phyloP scores from a whole-genome alignment of 1,140 invertebrate genomes.

The Aphaenogaster floridana region DNA sequence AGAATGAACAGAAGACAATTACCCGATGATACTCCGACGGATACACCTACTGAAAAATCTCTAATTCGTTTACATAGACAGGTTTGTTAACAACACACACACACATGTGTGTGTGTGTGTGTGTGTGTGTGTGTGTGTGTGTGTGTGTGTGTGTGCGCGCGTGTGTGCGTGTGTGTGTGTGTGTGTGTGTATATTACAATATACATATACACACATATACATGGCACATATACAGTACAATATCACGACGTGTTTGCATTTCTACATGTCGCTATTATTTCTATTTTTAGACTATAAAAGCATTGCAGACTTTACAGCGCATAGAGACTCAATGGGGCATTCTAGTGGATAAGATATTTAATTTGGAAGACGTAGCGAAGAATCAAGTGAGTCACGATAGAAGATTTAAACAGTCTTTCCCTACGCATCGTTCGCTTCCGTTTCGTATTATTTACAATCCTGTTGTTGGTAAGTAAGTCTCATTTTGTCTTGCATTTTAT shows the following conservation, averaged over 20 bases:
- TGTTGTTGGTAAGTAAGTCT: conserved; percentile 88
- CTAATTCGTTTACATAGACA: conserved; percentile 94
- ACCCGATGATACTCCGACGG: conserved; percentile 89
- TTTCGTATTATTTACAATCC: conserved; percentile 90
- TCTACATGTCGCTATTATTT: conserved; percentile 42
- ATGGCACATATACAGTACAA: not conserved
- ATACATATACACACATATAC: not conserved
- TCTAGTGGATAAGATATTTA: conserved; percentile 93
- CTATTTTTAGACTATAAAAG: conserved; percentile 91
- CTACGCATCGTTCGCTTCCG: conserved; percentile 87
- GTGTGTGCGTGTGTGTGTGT: too few species aligned
- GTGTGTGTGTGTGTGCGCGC: too few species aligned
- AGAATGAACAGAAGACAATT: conserved; percentile 89
- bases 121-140: too few species aligned
- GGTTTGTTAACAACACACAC: conserved; percentile 79
- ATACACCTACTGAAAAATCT: conserved; percentile 93
- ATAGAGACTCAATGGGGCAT: conserved; percentile 97
- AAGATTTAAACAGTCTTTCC: conserved; percentile 93
- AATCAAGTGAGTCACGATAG: conserved; percentile 93
- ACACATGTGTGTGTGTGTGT: too few species aligned
- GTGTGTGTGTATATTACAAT: too few species aligned
- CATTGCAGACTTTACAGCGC: conserved; percentile 94
- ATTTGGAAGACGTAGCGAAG: conserved; percentile 95
- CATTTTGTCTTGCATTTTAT: not conserved
- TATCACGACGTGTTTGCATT: not conserved